Evolutionary conservation across 2,113 vertebrate species (phyloP), one percentile per base, ranked within the genome.

Genomic region (Syngnathus floridae): DNA sequence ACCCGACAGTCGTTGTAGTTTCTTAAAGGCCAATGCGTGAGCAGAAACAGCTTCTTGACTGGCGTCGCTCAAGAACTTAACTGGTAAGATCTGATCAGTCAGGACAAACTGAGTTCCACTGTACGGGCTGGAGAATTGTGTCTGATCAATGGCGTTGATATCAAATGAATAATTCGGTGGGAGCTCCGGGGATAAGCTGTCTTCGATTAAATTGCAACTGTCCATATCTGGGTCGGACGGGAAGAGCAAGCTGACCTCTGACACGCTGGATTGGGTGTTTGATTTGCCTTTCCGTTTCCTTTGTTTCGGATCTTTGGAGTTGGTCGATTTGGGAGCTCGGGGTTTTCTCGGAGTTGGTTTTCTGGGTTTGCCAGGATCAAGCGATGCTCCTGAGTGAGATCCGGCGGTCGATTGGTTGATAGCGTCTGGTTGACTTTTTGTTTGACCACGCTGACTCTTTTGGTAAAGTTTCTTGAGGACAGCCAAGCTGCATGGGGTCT

Each of bases 131-230:
- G 93, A 95, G 88, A 98, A 98, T 67, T 94, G 92, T 0, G 92
- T 91, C 80, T 96, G 95, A 22, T 93, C 94, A 66, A 99, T 92
- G 48, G 92, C 75, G 72, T 98, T 98, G 71, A 99, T 98, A 86
- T 99, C 97, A 87, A 99, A 99, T 80, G 89, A 94, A 72, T 96
- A 99, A 89, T 92, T 95, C 83, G 96, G 93, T 1, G 89, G 90
- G 19, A 90, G 84, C 70, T 98, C 95, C 69, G 97, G 97, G 59
- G 97, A 99, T 57, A 99, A 88, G 72, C 94, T 95, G 71, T 96
- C 94, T 85, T 98, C 97, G 76, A 99, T 92, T 0, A 95, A 95
- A 41, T 94, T 96, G 86, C 94, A 97, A 77, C 93, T 93, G 88
- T 95, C 94, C 87, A 96, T 90, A 65, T 93, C 93, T 62, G 93